These are phyloP conservation scores for Lamellibrachia satsuma DNA, from an alignment of 2,888 invertebrate genomes.

Conservation along the genomic window DNA sequence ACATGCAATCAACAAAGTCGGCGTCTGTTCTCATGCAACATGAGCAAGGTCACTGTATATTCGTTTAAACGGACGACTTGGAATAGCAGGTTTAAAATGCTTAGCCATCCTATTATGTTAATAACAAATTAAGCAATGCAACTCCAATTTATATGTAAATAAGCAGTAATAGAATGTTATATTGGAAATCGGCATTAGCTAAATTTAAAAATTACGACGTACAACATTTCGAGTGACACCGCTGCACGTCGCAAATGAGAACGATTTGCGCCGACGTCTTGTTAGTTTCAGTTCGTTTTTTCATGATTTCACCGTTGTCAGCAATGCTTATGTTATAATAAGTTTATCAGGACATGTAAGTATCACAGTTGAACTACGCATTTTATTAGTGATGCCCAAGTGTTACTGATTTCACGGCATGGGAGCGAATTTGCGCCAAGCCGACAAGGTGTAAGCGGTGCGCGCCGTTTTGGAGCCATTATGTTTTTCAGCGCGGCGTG, in stretches of 20 bases:
- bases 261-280: constrained; percentile 13
- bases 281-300: background rate
- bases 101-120: background rate
- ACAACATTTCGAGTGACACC: background rate
- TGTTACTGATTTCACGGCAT: background rate
- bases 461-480: background rate
- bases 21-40: background rate
- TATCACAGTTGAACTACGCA: background rate
- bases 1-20: constrained; percentile 2
- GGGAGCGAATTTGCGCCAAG: background rate
- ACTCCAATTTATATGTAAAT: background rate
- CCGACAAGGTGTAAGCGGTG: constrained; percentile 4
- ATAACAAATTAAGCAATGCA: background rate
- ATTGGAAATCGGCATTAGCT: background rate
- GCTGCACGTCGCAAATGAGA: background rate
- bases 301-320: background rate
- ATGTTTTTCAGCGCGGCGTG: background rate
- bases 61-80: background rate
- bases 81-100: background rate
- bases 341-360: background rate
- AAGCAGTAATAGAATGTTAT: background rate
- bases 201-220: background rate
- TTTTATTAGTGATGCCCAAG: background rate
- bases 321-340: background rate
- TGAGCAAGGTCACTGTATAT: background rate